Base-by-base conservation (phyloP, 2,888 invertebrate genomes). In the Chirona hameri region DNA sequence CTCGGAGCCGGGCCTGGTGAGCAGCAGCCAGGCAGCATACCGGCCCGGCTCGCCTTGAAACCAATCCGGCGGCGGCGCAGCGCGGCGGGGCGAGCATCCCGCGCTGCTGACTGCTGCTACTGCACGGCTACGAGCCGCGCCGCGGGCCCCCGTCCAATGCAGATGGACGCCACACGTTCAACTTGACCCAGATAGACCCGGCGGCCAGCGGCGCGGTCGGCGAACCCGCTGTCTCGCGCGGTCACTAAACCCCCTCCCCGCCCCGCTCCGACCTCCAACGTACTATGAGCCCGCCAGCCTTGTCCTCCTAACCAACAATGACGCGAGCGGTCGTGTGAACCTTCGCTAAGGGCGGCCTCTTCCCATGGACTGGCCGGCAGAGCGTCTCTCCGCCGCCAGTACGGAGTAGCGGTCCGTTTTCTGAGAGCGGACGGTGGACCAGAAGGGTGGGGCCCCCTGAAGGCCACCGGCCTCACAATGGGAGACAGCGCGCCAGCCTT, bases 241-340 rank as follows among this genome's bases (percentile, higher is more conserved):
- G 72, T 31, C 72, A 31, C 31, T 31, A 60, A 14, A 5, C 72
- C 31, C 69, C 27, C 65, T 10, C 27, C 65, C 65, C 39, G 2
- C 39, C 31, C 31, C 18, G 29, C 10, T 27, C 69, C 14, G 72
- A 29, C 31, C 72, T 72, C 31, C 15, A 18, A 15, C 29, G 72
- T 72, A 72, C 31, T 72, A 72, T 31, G 3, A 31, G 3, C 18
- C 72, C 31, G 72, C 7, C 31, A 72, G 72, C 72, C 72, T 72
- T 72, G 72, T 72, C 72, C 72, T 72, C 72, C 72, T 72, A 31
- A 27, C 72, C 29, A 27, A 31, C 72, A 72, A 72, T 72, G 31
- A 14, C 31, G 18, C 72, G 15, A 9, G 10, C 10, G 29, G 2
- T 3, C 27, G 4, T 31, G 72, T 12, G 15, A 52, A 12, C 52